Conservation (phyloP, 2,888 invertebrate species). For the Lottia gigantea region DNA sequence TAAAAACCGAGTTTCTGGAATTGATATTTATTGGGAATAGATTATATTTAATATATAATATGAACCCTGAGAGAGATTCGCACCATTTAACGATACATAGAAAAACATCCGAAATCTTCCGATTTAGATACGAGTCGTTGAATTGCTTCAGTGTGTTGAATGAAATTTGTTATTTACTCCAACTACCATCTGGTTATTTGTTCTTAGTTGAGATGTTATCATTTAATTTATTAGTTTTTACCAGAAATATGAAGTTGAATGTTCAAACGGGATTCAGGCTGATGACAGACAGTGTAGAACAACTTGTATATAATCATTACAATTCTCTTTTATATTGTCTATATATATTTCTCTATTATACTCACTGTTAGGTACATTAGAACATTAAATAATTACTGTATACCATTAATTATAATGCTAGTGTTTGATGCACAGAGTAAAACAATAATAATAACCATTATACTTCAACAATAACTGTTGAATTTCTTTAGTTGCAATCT, state of each 20-base stretch:
- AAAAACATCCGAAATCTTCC: background rate
- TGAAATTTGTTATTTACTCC: slow-evolving; percentile 8
- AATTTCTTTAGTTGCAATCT: too few relatives aligned
- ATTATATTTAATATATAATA: too few relatives aligned
- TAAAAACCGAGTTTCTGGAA: too few relatives aligned
- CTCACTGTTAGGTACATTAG: too few relatives aligned
- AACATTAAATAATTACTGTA: too few relatives aligned
- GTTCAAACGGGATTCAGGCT: background rate
- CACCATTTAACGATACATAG: background rate
- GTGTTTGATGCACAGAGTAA: too few relatives aligned
- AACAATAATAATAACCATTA: too few relatives aligned
- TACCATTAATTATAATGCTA: too few relatives aligned
- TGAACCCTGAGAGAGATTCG: background rate
- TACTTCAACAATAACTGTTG: too few relatives aligned
- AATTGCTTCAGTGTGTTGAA: slow-evolving; percentile 4
- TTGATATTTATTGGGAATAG: too few relatives aligned
- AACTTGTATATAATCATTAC: slow-evolving; percentile 6
- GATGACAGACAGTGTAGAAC: slow-evolving; percentile 2
- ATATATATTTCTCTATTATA: too few relatives aligned
- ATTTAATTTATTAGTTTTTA: slow-evolving; percentile 9
- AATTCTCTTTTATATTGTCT: background rate
- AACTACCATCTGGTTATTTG: slow-evolving; percentile 10
- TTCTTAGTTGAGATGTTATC: slow-evolving; percentile 2
- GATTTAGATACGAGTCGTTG: slow-evolving; percentile 2
- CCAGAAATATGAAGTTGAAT: slow-evolving; percentile 1